Percentiles rank a stretch among this genome's conserved stretches.
Evolutionary conservation across 2,113 vertebrate species (phyloP).

Genomic region (Halcyon senegalensis): DNA sequence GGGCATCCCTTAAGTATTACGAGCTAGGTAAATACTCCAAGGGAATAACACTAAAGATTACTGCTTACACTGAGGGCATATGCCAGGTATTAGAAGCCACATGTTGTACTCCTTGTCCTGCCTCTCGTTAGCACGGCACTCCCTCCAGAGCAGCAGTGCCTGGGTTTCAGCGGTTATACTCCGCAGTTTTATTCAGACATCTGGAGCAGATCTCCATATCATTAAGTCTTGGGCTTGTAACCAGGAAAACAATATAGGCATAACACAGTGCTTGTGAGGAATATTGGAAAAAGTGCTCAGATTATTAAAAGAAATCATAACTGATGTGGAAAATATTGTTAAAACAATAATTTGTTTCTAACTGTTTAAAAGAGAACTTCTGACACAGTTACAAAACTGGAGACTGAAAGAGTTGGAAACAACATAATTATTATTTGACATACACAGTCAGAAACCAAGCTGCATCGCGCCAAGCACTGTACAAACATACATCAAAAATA

Average conservation of each 20-base stretch:
- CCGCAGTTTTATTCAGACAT: neutral
- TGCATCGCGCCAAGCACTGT: neutral
- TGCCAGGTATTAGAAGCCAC: accelerated
- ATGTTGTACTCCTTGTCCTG: neutral
- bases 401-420: slow-evolving; percentile 11
- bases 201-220: neutral
- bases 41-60: neutral
- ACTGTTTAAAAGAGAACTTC: neutral
- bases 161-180: neutral
- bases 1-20: neutral
- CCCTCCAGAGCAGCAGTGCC: neutral
- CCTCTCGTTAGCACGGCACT: neutral
- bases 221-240: neutral
- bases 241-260: neutral
- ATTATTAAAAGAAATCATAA: neutral
- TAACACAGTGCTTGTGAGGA: neutral
- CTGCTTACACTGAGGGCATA: neutral
- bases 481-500: slow-evolving; percentile 12
- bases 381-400: neutral
- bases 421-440: neutral
- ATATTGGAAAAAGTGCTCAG: neutral
- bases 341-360: neutral
- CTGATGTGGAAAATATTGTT: neutral
- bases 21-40: neutral
- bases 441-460: neutral